These are phyloP conservation scores for Hipposideros larvatus DNA, from an alignment of 2,797 vertebrate species.

Conservation along the genomic window DNA sequence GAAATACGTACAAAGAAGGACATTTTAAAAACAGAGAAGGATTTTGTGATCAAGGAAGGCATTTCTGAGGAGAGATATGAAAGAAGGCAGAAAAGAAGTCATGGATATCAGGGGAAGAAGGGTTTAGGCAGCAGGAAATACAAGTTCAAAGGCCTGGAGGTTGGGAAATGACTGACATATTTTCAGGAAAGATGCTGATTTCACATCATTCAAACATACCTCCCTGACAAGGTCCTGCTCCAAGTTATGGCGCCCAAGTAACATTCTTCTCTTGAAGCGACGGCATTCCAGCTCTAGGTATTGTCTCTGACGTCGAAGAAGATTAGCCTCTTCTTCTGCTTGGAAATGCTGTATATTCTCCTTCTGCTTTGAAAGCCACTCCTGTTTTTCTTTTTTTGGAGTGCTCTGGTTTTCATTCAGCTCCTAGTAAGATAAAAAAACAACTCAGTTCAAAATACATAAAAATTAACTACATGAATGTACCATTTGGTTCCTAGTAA, in stretches of 20 bases:
- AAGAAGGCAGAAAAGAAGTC: background rate
- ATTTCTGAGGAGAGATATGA: slow-evolving; percentile 8
- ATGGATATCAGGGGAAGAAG: background rate
- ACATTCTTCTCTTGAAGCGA: slow-evolving; percentile 96
- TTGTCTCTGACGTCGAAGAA: slow-evolving; percentile 96
- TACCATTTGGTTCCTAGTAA: background rate
- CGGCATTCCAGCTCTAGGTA: slow-evolving; percentile 98
- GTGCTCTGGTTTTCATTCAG: slow-evolving; percentile 99
- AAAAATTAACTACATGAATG: slow-evolving; percentile 52
- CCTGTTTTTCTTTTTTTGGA: slow-evolving; percentile 99
- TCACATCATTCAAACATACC: slow-evolving; percentile 86
- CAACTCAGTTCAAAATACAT: slow-evolving; percentile 37
- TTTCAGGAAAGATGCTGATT: slow-evolving; percentile 23
- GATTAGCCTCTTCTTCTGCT: slow-evolving; percentile 98
- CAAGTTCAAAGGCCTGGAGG: background rate
- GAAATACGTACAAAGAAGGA: background rate
- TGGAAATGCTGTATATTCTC: slow-evolving; percentile 99
- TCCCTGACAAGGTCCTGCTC: slow-evolving; percentile 98
- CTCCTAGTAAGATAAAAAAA: slow-evolving; percentile 89
- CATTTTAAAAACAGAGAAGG: background rate
- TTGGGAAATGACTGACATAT: background rate
- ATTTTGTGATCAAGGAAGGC: background rate
- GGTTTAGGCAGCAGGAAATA: slow-evolving; percentile 1
- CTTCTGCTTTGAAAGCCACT: slow-evolving; percentile 99
- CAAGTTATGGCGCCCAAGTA: slow-evolving; percentile 97